phyloP scores from a whole-genome alignment of 1,140 invertebrate species.

The Telenomus remus region DNA sequence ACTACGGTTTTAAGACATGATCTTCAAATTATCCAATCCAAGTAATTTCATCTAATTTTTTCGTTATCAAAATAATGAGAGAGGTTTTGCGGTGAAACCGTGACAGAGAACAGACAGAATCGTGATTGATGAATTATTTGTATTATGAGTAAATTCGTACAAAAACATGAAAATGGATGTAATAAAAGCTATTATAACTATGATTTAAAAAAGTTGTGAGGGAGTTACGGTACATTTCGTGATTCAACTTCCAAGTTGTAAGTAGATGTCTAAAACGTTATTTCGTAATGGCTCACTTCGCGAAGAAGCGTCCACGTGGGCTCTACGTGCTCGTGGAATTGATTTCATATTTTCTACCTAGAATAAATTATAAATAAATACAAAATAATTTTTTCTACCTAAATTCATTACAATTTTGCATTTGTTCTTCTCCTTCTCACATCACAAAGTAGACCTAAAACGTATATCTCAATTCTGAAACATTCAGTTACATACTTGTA shows the following conservation, averaged over 20 bases:
- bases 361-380: slow-evolving; percentile 77
- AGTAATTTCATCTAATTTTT: too few species aligned
- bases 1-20: not conserved
- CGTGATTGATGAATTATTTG: slow-evolving; percentile 30
- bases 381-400: slow-evolving; percentile 73
- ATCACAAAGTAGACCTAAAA: slow-evolving; percentile 58
- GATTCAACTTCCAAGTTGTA: slow-evolving; percentile 40
- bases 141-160: slow-evolving; percentile 43
- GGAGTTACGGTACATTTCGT: slow-evolving; percentile 36
- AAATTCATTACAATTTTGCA: slow-evolving; percentile 71
- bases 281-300: slow-evolving; percentile 21
- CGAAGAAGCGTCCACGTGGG: slow-evolving; percentile 4
- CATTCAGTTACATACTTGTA: slow-evolving; percentile 52
- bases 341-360: slow-evolving; percentile 73
- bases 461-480: slow-evolving; percentile 64
- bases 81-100: too few species aligned
- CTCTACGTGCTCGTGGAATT: slow-evolving; percentile 56
- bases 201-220: slow-evolving; percentile 36
- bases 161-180: slow-evolving; percentile 43
- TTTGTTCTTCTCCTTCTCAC: slow-evolving; percentile 55
- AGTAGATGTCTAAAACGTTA: slow-evolving; percentile 47
- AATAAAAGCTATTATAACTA: slow-evolving; percentile 45
- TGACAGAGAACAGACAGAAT: too few species aligned
- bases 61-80: too few species aligned
- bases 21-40: too few species aligned